Percentiles rank a stretch among this genome's conserved stretches.
Conservation (phyloP, 2,113 vertebrate genomes). For the Procavia capensis region DNA sequence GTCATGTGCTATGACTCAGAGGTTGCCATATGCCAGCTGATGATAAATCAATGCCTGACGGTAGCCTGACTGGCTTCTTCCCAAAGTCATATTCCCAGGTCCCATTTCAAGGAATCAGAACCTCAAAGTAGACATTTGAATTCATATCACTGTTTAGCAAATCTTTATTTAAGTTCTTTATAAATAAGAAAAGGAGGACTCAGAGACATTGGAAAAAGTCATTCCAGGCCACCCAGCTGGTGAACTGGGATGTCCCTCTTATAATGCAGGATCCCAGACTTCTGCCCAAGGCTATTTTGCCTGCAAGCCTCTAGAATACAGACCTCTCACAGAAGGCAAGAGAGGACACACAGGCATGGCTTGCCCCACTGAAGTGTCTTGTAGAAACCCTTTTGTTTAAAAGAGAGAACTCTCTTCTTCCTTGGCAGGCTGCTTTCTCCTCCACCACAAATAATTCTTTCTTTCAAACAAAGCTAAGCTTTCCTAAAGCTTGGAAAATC, state of each 20-base stretch:
- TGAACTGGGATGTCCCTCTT: fast-evolving
- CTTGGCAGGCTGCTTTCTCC: slow-evolving; percentile 42
- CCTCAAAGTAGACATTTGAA: neutral
- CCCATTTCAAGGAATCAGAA: neutral
- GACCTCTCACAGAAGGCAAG: neutral
- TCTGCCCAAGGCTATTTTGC: fast-evolving
- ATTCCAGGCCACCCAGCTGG: neutral
- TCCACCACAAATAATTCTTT: slow-evolving; percentile 50
- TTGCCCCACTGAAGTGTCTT: slow-evolving; percentile 24
- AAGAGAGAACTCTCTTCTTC: slow-evolving; percentile 47
- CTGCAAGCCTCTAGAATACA: fast-evolving
- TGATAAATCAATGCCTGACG: fast-evolving
- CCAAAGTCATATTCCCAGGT: neutral
- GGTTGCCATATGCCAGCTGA: fast-evolving
- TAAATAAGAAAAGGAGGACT: neutral
- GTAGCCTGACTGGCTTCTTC: neutral
- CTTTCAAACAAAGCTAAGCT: slow-evolving; percentile 63
- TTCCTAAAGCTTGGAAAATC: slow-evolving; percentile 52
- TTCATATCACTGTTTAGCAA: neutral
- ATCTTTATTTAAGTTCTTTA: neutral
- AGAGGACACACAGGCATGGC: neutral
- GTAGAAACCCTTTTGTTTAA: slow-evolving; percentile 50
- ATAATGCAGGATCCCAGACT: neutral
- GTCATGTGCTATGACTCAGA: neutral
- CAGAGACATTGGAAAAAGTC: neutral